Percentiles rank a stretch among this genome's conserved stretches.
Conservation (phyloP, 2,797 vertebrate species). For the Molossus alvarezi region DNA sequence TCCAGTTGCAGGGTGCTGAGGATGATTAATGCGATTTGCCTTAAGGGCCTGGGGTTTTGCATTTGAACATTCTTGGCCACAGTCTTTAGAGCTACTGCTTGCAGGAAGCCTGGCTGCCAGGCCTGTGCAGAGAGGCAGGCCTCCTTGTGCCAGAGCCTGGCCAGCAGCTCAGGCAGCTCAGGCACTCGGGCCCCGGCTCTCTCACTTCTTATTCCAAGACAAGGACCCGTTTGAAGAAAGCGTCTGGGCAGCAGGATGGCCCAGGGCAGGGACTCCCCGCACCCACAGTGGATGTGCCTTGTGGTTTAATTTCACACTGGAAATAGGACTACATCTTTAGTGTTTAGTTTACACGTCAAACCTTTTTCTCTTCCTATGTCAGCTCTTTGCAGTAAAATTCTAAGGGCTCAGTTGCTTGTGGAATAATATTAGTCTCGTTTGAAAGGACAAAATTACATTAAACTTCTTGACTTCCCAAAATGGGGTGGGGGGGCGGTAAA, state of each 20-base stretch:
- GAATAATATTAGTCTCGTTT: slow-evolving; percentile 1
- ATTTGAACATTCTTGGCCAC: slow-evolving; percentile 63
- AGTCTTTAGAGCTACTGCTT: slow-evolving; percentile 63
- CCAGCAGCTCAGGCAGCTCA: not conserved
- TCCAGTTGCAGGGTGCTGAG: not conserved
- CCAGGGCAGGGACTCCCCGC: not conserved
- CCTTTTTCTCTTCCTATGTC: not conserved
- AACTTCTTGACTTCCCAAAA: not conserved
- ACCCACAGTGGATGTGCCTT: not conserved
- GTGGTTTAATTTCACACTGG: not conserved
- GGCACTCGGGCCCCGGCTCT: not conserved
- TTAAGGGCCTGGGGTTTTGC: slow-evolving; percentile 42
- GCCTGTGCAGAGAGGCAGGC: not conserved
- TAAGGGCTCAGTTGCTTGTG: not conserved
- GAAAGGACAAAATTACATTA: not conserved
- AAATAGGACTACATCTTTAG: not conserved
- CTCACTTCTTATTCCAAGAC: not conserved
- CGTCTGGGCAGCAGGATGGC: not conserved
- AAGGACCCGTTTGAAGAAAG: not conserved
- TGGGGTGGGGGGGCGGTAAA: not conserved
- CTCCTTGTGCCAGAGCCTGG: not conserved
- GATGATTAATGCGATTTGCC: slow-evolving; percentile 54
- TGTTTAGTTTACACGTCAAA: not conserved
- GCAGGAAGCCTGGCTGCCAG: not conserved
- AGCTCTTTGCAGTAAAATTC: not conserved